These are phyloP conservation scores for Myotis brandtii DNA, from an alignment of 2,113 vertebrate genomes.

Conservation along the genomic window DNA sequence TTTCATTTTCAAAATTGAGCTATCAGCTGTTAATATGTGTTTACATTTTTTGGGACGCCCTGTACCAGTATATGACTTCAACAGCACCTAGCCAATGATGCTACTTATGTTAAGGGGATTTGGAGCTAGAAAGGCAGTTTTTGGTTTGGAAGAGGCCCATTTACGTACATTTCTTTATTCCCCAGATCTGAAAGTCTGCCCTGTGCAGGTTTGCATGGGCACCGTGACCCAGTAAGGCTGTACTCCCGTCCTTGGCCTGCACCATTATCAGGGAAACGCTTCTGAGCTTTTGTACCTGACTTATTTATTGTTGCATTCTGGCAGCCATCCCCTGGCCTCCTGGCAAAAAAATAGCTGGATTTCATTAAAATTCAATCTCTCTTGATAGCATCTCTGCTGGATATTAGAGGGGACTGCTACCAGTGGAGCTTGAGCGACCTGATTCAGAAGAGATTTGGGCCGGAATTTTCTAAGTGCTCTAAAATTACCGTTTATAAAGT, in stretches of 20 bases:
- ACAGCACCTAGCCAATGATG: background rate
- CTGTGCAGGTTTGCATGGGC: background rate
- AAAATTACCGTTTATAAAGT: constrained; percentile 48
- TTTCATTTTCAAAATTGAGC: too few relatives aligned
- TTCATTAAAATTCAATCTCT: constrained; percentile 78
- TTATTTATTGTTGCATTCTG: constrained; percentile 65
- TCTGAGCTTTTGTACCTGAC: constrained; percentile 43
- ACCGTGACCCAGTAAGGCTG: background rate
- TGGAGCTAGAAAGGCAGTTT: background rate
- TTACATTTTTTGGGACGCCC: too few relatives aligned
- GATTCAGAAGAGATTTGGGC: constrained; percentile 59
- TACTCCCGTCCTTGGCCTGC: background rate
- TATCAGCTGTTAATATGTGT: too few relatives aligned
- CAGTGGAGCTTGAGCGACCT: constrained; percentile 24
- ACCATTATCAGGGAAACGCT: background rate
- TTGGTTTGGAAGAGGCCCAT: background rate
- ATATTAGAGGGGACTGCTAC: constrained; percentile 52
- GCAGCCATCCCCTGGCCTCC: constrained; percentile 52
- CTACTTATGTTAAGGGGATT: background rate
- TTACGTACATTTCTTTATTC: background rate
- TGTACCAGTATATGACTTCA: background rate
- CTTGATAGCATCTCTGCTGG: constrained; percentile 70
- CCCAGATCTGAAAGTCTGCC: background rate
- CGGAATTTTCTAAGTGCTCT: constrained; percentile 62
- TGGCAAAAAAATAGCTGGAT: constrained; percentile 68